Conservation (phyloP, 1,140 invertebrate species). For the Trichonephila clavata region DNA sequence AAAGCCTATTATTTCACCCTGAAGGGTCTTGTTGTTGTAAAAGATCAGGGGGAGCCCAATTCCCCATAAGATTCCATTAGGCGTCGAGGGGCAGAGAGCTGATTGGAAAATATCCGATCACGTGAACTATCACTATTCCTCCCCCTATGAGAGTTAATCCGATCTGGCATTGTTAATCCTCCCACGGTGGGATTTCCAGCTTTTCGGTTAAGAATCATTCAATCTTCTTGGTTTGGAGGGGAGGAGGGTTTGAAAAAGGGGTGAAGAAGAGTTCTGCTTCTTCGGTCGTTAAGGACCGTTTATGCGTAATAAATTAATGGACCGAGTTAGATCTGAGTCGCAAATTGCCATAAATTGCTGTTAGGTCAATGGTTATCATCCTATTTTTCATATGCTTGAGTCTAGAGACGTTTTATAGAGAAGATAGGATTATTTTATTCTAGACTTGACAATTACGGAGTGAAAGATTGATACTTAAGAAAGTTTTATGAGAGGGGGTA, state of each 20-base stretch:
- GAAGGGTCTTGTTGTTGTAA: conserved; percentile 66
- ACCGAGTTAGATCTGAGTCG: background rate
- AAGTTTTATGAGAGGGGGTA: no score
- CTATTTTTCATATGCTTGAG: background rate
- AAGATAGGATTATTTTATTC: background rate
- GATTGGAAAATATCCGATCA: conserved; percentile 67
- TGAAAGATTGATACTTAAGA: no score
- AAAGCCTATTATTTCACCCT: conserved; percentile 67
- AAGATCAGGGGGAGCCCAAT: conserved; percentile 56
- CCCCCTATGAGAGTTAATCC: conserved; percentile 48
- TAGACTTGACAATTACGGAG: no score
- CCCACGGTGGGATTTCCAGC: conserved; percentile 23
- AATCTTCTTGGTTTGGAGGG: background rate
- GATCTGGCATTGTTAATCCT: conserved; percentile 69
- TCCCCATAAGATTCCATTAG: conserved; percentile 70
- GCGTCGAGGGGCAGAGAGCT: conserved; percentile 4
- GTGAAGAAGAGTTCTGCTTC: background rate
- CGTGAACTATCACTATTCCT: conserved; percentile 43
- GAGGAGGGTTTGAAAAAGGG: background rate
- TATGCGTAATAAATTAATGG: conserved; percentile 28
- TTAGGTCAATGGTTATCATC: background rate
- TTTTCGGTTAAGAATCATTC: conserved; percentile 51
- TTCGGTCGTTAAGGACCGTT: background rate
- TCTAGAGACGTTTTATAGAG: background rate
- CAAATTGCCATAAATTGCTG: background rate